A percentile compares a stretch with the other conserved stretches of the same genome.
phyloP scores from a whole-genome alignment of 2,113 vertebrate species.

The Todiramphus saurophagus region DNA sequence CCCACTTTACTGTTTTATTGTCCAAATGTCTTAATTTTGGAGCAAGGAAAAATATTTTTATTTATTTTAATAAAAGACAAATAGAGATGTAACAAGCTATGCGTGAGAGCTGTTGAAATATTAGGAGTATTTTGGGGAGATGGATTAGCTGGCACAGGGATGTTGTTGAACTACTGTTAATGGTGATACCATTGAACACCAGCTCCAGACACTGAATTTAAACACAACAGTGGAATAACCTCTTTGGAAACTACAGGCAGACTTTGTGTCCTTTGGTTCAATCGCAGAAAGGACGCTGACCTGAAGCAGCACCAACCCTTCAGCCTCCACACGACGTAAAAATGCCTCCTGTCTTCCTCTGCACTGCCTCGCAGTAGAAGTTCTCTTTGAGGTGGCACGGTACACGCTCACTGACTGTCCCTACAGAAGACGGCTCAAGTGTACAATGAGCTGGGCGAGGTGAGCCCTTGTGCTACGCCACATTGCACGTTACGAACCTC shows the following conservation, averaged over 20 bases:
- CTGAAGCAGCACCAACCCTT: background rate
- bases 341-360: fast-evolving
- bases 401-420: background rate
- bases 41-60: too few relatives aligned
- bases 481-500: background rate
- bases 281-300: background rate
- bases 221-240: background rate
- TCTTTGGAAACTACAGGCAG: background rate
- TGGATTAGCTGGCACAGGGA: too few relatives aligned
- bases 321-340: background rate
- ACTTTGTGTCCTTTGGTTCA: background rate
- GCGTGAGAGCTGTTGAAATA: too few relatives aligned
- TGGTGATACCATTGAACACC: too few relatives aligned
- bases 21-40: too few relatives aligned
- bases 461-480: background rate
- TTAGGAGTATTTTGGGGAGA: too few relatives aligned
- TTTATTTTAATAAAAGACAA: too few relatives aligned
- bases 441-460: background rate
- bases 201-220: background rate
- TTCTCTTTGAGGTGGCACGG: fast-evolving
- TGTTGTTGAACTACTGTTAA: too few relatives aligned
- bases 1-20: too few relatives aligned
- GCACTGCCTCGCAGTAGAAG: fast-evolving
- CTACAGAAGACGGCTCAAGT: background rate
- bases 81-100: too few relatives aligned